These are phyloP conservation scores for Anser cygnoides DNA, from an alignment of 2,113 vertebrate genomes.

Conservation along the genomic window DNA sequence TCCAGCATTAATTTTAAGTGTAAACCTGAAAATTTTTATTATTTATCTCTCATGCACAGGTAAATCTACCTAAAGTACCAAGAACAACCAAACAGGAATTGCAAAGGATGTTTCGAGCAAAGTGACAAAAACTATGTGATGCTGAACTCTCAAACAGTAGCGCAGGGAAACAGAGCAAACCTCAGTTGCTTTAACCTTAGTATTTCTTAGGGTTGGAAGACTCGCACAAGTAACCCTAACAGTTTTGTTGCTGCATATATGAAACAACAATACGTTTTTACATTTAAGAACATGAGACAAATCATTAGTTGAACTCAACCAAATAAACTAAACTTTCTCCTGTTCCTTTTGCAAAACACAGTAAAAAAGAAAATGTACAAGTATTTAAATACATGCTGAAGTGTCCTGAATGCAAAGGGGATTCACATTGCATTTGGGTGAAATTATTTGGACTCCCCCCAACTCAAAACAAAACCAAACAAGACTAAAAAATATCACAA, in stretches of 20 bases:
- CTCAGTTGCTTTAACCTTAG: background rate
- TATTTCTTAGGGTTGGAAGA: background rate
- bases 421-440: background rate
- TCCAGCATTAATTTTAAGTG: background rate
- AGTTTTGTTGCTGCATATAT: background rate
- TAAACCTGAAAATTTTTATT: background rate
- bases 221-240: background rate
- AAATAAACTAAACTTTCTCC: background rate
- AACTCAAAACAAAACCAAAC: background rate
- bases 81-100: background rate
- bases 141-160: background rate
- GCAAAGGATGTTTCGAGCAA: background rate
- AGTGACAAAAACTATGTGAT: background rate
- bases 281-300: background rate
- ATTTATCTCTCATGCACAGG: background rate
- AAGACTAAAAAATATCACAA: background rate
- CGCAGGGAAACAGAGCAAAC: background rate
- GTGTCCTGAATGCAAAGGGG: background rate
- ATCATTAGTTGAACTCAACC: background rate
- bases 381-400: background rate
- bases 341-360: background rate
- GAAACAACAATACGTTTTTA: background rate
- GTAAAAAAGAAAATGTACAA: background rate
- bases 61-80: background rate
- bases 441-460: background rate